Conservation (phyloP, 1,140 invertebrate species). For the Drosophila kikkawai region DNA sequence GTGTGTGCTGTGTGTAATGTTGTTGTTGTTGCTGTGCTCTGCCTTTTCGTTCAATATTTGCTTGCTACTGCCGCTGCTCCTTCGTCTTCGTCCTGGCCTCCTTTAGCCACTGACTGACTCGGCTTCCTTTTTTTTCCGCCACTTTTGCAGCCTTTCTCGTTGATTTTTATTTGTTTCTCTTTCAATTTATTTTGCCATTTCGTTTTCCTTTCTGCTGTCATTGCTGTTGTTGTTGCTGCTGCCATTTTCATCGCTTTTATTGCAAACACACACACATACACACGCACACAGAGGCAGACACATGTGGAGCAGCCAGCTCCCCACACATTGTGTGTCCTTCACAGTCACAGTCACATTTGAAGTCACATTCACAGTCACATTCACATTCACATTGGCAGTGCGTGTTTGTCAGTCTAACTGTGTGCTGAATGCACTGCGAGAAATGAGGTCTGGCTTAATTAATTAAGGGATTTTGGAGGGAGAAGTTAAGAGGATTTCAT, state of each 20-base stretch:
- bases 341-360: slow-evolving; percentile 57
- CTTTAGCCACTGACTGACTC: slow-evolving; percentile 54
- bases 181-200: slow-evolving; percentile 84
- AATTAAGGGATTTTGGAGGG: neutral
- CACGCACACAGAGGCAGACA: slow-evolving; percentile 43
- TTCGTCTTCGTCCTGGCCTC: slow-evolving; percentile 4
- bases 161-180: slow-evolving; percentile 84
- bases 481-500: fast-evolving
- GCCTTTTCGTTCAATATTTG: slow-evolving; percentile 81
- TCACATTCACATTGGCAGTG: slow-evolving; percentile 51
- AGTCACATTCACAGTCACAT: slow-evolving; percentile 57
- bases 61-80: slow-evolving; percentile 63
- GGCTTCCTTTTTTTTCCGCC: slow-evolving; percentile 68
- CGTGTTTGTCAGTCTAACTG: slow-evolving; percentile 54
- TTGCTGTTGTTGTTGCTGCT: slow-evolving; percentile 72
- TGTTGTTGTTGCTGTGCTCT: slow-evolving; percentile 50
- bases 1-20: slow-evolving; percentile 25
- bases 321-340: slow-evolving; percentile 80
- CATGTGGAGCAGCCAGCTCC: slow-evolving; percentile 69
- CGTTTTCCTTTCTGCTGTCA: slow-evolving; percentile 83
- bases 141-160: slow-evolving; percentile 82
- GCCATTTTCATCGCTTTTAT: slow-evolving; percentile 83
- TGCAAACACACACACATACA: slow-evolving; percentile 69
- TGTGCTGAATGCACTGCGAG: slow-evolving; percentile 24
- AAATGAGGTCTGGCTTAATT: neutral